phyloP scores from a whole-genome alignment of 1,140 invertebrate genomes.

The Parapsyche elsis region DNA sequence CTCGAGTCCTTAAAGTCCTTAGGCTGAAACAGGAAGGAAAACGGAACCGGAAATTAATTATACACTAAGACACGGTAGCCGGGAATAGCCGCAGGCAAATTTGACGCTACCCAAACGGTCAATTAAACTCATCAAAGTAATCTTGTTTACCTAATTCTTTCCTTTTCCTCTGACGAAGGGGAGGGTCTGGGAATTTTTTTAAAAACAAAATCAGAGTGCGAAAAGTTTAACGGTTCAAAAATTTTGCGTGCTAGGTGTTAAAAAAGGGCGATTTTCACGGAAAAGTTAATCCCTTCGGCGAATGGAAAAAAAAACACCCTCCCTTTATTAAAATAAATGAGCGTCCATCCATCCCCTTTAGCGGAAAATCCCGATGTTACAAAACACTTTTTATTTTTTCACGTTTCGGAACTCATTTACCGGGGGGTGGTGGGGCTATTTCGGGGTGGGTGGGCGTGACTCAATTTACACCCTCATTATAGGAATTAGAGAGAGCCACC shows the following conservation, averaged over 20 bases:
- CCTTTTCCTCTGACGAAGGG: too few relatives aligned
- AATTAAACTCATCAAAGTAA: conserved; percentile 35
- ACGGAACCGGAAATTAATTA: conserved; percentile 49
- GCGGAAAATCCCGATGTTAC: conserved; percentile 40
- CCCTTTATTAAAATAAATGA: conserved; percentile 55
- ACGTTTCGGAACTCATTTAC: conserved; percentile 55
- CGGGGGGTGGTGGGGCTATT: background rate
- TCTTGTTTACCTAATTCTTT: background rate
- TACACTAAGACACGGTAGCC: background rate
- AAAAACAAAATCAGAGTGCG: too few relatives aligned
- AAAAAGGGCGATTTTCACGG: conserved; percentile 31
- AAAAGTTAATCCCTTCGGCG: conserved; percentile 51
- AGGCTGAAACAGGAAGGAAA: conserved; percentile 29
- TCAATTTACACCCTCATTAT: conserved; percentile 54
- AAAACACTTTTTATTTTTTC: conserved; percentile 54
- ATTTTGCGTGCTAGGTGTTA: background rate
- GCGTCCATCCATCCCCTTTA: conserved; percentile 54
- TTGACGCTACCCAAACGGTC: conserved; percentile 18
- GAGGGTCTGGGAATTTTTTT: too few relatives aligned
- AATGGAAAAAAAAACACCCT: conserved; percentile 48
- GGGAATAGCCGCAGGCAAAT: background rate
- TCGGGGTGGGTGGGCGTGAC: conserved; percentile 44
- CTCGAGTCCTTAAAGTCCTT: conserved; percentile 1
- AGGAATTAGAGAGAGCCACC: conserved; percentile 49
- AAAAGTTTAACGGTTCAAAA: background rate